phyloP scores from a whole-genome alignment of 2,113 vertebrate species.

The Lonchura striata region DNA sequence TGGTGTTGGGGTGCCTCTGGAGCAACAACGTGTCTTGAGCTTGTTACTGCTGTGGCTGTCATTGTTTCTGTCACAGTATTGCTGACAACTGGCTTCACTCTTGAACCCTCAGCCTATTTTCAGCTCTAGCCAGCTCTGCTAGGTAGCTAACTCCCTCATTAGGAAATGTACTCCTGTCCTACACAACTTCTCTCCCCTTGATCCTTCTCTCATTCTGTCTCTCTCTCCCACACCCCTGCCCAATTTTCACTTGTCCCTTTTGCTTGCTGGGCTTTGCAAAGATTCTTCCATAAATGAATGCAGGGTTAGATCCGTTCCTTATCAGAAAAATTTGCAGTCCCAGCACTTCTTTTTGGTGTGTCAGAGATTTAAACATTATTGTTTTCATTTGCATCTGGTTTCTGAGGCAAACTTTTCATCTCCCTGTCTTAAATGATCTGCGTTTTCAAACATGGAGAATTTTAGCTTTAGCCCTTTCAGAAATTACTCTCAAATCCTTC shows the following conservation, averaged over 20 bases:
- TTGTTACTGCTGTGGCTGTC: neutral
- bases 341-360: neutral
- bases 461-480: neutral
- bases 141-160: neutral
- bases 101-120: neutral
- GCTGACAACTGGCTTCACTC: neutral
- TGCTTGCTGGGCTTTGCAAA: neutral
- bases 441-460: neutral
- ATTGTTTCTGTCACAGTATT: neutral
- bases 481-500: neutral
- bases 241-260: neutral
- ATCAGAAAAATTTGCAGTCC: neutral
- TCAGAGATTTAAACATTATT: neutral
- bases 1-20: neutral
- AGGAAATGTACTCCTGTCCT: neutral
- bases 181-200: neutral
- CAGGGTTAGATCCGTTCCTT: neutral
- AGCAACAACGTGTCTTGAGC: neutral
- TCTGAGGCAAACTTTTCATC: neutral
- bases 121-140: neutral
- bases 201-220: neutral
- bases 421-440: neutral
- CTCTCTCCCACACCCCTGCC: accelerated
- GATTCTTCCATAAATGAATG: neutral
- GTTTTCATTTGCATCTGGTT: neutral